Base-by-base conservation (phyloP, 2,113 vertebrate genomes). In the Galemys pyrenaicus region DNA sequence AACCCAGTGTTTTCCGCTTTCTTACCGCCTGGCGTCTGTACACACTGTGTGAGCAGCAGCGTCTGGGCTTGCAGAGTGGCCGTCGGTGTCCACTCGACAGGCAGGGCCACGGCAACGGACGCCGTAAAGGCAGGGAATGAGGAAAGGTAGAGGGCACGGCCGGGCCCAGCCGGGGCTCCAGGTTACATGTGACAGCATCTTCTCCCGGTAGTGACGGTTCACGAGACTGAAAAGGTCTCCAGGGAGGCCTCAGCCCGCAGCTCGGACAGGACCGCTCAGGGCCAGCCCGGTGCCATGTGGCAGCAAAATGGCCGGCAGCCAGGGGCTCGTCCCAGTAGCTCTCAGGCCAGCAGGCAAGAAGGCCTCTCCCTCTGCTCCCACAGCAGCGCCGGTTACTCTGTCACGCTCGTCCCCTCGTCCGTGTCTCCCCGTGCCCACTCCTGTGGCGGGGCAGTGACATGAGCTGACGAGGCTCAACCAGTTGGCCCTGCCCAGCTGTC, bases 71-170 rank as follows among this genome's bases (percentile, higher is more conserved):
- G 39, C 13, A 60, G 28, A 2, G 39, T 32, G 13, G 28, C 39
- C 5, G 0, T n/a, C 35, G 9, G 17, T 5, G 6, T 22, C 35
- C 67, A 16, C 32, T 30, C 13, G 22, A 58, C n/a, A 6, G 46
- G 39, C 41, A 13, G 37, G 71, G 22, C 39, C 9, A 0, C 4
- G 10, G 32, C 19, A 6, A 0, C 2, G 0, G 35, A 9, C 9
- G 9, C 1, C 37, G 35, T 39, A 9, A 46, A 56, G 64, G 13
- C 19, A 8, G 15, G 11, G 44, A 16, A 12, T 37, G 35, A 49
- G 13, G 2, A 28, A 78, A 22, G 56, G 28, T 1, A 7, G 39
- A 37, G 44, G 10, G 6, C 51, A 4, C 13, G 39, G 3, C 83
- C 32, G 32, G n/a, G 6, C 24, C 54, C 58, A 54, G 16, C 73